A percentile compares a stretch with the other conserved stretches of the same genome.
Conservation (phyloP, 2,797 vertebrate genomes). For the Gymnothorax reevesii region DNA sequence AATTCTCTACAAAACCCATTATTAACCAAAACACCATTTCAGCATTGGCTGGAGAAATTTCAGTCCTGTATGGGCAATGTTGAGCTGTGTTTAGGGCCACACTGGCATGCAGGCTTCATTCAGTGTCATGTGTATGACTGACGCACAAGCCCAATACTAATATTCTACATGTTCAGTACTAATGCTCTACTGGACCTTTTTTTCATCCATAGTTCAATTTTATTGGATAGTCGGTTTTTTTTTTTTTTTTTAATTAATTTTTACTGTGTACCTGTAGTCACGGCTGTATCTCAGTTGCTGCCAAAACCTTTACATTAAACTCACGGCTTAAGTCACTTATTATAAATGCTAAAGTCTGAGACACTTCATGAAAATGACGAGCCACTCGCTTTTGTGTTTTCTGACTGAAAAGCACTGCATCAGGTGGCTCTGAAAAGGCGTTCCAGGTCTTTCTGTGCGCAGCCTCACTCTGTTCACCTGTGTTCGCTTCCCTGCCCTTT, state of each 20-base stretch:
- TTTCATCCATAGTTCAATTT: background rate
- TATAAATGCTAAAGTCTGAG: background rate
- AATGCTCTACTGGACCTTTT: background rate
- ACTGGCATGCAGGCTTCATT: background rate
- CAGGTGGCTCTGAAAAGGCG: constrained; percentile 11
- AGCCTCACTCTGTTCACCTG: background rate
- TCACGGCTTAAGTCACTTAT: background rate
- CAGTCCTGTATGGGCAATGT: background rate
- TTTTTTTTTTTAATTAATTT: background rate
- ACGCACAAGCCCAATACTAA: background rate
- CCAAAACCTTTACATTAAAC: background rate
- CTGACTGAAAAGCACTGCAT: constrained; percentile 12
- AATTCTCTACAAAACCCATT: background rate
- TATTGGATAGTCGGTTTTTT: background rate
- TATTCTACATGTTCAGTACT: background rate
- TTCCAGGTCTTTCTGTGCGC: background rate
- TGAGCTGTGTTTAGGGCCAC: background rate
- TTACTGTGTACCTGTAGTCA: background rate
- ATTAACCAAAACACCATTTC: background rate
- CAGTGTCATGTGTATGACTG: background rate
- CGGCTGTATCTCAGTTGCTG: background rate
- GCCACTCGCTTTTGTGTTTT: background rate
- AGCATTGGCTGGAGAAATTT: background rate
- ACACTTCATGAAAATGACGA: background rate
- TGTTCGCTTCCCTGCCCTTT: constrained; percentile 23